Percentiles rank a stretch among this genome's conserved stretches.
Evolutionary conservation across 2,113 vertebrate species (phyloP).

Genomic region (Malurus elegans): DNA sequence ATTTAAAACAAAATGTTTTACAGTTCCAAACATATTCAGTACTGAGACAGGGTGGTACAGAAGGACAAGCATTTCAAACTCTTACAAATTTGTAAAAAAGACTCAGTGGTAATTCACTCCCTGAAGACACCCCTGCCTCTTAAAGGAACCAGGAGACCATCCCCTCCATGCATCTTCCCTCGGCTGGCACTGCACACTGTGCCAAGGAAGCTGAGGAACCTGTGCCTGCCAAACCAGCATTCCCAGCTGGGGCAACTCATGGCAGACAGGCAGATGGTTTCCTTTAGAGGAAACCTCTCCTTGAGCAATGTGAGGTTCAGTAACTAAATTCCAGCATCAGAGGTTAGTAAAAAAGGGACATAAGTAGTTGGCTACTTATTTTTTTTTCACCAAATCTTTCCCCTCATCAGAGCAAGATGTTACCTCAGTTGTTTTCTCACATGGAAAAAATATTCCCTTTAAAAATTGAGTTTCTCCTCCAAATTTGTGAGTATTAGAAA

Average conservation of each 20-base stretch:
- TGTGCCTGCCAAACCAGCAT: neutral
- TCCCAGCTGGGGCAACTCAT: neutral
- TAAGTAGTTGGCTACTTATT: neutral
- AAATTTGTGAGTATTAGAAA: neutral
- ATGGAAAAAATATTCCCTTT: neutral
- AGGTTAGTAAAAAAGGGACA: neutral
- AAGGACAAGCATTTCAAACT: neutral
- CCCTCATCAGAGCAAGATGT: neutral
- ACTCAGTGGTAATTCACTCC: neutral
- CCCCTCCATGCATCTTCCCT: neutral
- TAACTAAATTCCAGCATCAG: neutral
- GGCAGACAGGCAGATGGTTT: accelerated
- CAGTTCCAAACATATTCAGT: neutral
- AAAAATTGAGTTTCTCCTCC: neutral
- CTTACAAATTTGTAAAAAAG: neutral
- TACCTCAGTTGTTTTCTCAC: neutral
- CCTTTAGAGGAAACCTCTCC: neutral
- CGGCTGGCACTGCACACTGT: accelerated
- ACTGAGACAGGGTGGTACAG: neutral
- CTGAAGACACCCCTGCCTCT: neutral
- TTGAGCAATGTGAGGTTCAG: neutral
- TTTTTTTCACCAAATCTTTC: neutral
- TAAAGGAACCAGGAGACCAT: neutral
- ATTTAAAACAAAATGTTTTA: neutral
- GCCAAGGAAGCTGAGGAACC: neutral